Conservation (phyloP, 1,140 invertebrate genomes). For the Chironomus tepperi region DNA sequence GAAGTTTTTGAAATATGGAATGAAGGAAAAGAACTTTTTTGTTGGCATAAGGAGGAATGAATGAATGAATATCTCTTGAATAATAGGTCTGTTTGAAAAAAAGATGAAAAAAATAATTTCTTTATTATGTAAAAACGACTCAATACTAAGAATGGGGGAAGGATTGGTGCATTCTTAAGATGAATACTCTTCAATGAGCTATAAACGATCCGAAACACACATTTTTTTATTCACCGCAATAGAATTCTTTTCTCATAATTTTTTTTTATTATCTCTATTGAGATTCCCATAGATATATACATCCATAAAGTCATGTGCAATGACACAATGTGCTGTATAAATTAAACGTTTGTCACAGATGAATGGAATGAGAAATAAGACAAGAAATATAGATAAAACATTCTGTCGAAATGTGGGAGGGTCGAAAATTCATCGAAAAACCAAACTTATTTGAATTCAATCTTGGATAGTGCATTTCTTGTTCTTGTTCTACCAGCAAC, state of each 20-base stretch:
- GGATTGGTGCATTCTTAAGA: neutral
- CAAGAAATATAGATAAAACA: neutral
- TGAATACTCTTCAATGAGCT: neutral
- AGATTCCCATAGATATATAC: neutral
- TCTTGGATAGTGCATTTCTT: slow-evolving; percentile 18
- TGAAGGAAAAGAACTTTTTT: neutral
- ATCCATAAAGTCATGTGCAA: no score
- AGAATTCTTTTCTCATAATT: neutral
- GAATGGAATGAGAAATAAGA: neutral
- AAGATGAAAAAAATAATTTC: neutral
- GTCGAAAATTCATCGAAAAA: neutral
- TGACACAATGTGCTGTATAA: slow-evolving; percentile 12
- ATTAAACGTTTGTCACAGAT: slow-evolving; percentile 13
- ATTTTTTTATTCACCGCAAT: neutral
- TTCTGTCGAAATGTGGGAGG: neutral
- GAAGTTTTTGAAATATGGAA: neutral
- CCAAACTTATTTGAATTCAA: neutral
- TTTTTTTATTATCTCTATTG: neutral
- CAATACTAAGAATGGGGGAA: neutral
- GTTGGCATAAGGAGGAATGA: neutral
- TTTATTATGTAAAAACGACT: neutral
- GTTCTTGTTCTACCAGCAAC: neutral
- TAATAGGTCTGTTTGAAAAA: neutral
- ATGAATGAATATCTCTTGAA: neutral
- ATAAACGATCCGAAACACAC: neutral